phyloP scores from a whole-genome alignment of 2,888 invertebrate species.

The Alviniconcha strummeri region DNA sequence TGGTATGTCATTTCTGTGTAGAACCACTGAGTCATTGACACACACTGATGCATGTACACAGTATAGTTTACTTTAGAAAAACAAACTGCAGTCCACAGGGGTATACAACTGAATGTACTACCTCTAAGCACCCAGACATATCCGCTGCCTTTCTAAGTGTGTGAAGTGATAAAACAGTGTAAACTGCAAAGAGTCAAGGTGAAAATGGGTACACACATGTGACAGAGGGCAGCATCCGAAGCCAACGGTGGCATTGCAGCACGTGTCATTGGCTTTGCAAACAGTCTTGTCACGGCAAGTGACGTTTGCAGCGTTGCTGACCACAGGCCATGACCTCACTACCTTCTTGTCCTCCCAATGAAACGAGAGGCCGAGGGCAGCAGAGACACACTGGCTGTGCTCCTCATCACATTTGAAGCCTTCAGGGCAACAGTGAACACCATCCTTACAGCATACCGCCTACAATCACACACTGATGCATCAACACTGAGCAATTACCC shows the following conservation, averaged over 20 bases:
- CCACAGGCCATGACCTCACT: constrained; percentile 5
- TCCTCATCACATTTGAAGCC: constrained; percentile 57
- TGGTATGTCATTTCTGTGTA: too few species aligned
- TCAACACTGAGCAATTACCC: too few species aligned
- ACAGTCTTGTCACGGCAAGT: constrained; percentile 49
- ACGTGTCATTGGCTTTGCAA: constrained; percentile 47
- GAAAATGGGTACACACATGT: constrained; percentile 35
- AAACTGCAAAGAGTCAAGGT: too few species aligned
- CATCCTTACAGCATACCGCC: constrained; percentile 41
- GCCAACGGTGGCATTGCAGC: constrained; percentile 39
- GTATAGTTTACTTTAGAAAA: too few species aligned
- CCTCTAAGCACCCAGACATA: too few species aligned
- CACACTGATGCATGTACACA: too few species aligned
- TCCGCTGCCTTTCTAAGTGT: too few species aligned
- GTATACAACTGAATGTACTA: too few species aligned
- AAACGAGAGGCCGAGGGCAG: constrained; percentile 30
- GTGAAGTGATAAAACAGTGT: too few species aligned
- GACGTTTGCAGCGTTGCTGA: constrained; percentile 34
- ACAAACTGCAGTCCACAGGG: too few species aligned
- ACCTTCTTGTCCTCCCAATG: constrained; percentile 43
- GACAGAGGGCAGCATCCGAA: constrained; percentile 50
- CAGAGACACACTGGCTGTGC: constrained; percentile 46
- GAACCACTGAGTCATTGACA: too few species aligned
- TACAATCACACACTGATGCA: neutral
- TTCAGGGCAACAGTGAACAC: constrained; percentile 67